Base-by-base conservation (phyloP, 2,888 invertebrate genomes). In the Polymixis flavicincta region DNA sequence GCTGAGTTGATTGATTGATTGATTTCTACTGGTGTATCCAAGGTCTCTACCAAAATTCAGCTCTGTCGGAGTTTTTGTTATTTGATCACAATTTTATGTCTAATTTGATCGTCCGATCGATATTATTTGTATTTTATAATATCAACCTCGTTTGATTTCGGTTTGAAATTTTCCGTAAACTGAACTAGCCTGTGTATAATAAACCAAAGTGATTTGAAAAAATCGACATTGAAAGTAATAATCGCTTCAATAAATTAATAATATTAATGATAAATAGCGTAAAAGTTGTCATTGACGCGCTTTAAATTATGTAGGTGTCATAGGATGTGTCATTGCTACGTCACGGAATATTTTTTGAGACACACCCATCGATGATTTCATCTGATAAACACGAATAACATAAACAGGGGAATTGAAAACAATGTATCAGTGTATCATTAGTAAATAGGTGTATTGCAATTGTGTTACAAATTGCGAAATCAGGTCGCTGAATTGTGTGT, bases 261-360 rank as follows among this genome's bases (percentile, higher is more conserved):
- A 52, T 50, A 63, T 45, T 19, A 59, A 28, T 64, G 42, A 55
- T 76, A 42, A 72, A 78, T 60, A 32, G 37, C 59, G 54, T 63
- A 28, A 57, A 25, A 61, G 59, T 66, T 79, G 52, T 57, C n/a
- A 57, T 52, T 74, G 68, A 70, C 32, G 50, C 50, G 68, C n/a
- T 68, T 17, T 19, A 63, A 17, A 59, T 55, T 67, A 72, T 45
- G 19, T 45, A 25, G 54, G 42, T 69, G 45, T 70, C 84, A 59
- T 59, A 69, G n/a, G 28, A 64, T 52, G 22, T 84, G 67, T 79
- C 84, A 81, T 19, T 60, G 8, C 17, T 52, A 54, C 76, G 66
- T 80, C 81, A 84, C 75, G 84, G 75, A 82, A 84, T 71, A 75
- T 84, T 65, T 84, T 65, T 68, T 65, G 22, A 45, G 84, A 73